Percentiles rank a stretch among this genome's conserved stretches.
phyloP scores from a whole-genome alignment of 2,797 vertebrate genomes.

The Coregonus suidteri region DNA sequence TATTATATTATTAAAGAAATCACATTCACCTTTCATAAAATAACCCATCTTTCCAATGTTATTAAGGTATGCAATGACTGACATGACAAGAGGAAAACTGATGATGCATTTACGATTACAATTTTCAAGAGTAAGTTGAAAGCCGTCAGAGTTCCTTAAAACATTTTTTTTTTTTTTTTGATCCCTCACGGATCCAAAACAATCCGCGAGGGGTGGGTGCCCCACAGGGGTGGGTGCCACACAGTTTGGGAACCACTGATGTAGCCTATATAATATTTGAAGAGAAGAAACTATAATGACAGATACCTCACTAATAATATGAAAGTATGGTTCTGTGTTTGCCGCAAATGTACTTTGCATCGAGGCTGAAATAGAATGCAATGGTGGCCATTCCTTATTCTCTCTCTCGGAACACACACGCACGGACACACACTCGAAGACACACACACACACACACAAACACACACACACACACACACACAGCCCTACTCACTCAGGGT shows the following conservation, averaged over 20 bases:
- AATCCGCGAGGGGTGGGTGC: too few species aligned
- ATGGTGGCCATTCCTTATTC: neutral
- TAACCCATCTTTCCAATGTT: neutral
- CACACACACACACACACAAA: neutral
- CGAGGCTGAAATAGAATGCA: neutral
- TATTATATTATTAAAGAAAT: neutral
- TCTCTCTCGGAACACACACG: neutral
- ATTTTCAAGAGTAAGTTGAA: too few species aligned
- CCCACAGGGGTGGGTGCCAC: too few species aligned
- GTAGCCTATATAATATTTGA: too few species aligned
- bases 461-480: neutral
- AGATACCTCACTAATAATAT: neutral
- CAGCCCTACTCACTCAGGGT: constrained; percentile 31
- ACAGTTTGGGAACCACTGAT: too few species aligned
- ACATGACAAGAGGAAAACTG: too few species aligned
- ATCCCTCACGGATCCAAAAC: too few species aligned
- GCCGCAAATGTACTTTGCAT: neutral
- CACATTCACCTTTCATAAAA: neutral
- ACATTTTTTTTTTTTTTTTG: too few species aligned
- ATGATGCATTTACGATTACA: too few species aligned
- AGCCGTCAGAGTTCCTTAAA: too few species aligned
- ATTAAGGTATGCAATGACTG: too few species aligned
- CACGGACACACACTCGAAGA: neutral
- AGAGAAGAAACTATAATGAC: neutral
- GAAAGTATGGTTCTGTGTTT: neutral